A percentile compares a stretch with the other conserved stretches of the same genome.
Evolutionary conservation across 1,140 invertebrate species (phyloP).

Genomic region (Drosophila arizonae): DNA sequence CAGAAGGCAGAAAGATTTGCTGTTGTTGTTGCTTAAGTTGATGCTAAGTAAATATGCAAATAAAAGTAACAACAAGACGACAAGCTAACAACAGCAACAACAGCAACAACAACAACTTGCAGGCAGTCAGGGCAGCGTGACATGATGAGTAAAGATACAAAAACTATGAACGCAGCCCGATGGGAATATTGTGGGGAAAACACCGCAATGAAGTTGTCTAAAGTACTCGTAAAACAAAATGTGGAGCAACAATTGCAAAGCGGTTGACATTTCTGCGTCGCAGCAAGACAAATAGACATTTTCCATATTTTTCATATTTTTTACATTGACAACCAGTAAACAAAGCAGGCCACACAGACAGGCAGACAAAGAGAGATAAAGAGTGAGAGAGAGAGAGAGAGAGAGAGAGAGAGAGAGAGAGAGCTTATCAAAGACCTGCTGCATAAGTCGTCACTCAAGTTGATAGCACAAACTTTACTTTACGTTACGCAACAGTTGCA

Average conservation of each 20-base stretch:
- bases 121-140: slow-evolving; percentile 56
- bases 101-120: slow-evolving; percentile 33
- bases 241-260: slow-evolving; percentile 21
- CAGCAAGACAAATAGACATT: slow-evolving; percentile 8
- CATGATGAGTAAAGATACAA: slow-evolving; percentile 73
- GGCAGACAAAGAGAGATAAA: not conserved
- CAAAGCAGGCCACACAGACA: not conserved
- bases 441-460: not conserved
- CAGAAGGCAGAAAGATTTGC: slow-evolving; percentile 23
- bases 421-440: slow-evolving; percentile 11
- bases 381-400: not conserved
- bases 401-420: not conserved
- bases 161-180: slow-evolving; percentile 18
- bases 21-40: slow-evolving; percentile 29
- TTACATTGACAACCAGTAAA: not conserved
- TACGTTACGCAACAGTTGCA: not conserved
- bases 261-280: slow-evolving; percentile 1
- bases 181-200: slow-evolving; percentile 13
- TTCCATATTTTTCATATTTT: slow-evolving; percentile 7
- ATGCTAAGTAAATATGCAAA: slow-evolving; percentile 78
- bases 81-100: slow-evolving; percentile 50
- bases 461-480: not conserved
- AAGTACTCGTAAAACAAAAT: slow-evolving; percentile 21
- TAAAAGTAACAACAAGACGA: slow-evolving; percentile 67
- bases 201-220: slow-evolving; percentile 12